Evolutionary conservation across 2,888 invertebrate species (phyloP), one percentile per base, ranked within the genome.

Genomic region (Candidula unifasciata): DNA sequence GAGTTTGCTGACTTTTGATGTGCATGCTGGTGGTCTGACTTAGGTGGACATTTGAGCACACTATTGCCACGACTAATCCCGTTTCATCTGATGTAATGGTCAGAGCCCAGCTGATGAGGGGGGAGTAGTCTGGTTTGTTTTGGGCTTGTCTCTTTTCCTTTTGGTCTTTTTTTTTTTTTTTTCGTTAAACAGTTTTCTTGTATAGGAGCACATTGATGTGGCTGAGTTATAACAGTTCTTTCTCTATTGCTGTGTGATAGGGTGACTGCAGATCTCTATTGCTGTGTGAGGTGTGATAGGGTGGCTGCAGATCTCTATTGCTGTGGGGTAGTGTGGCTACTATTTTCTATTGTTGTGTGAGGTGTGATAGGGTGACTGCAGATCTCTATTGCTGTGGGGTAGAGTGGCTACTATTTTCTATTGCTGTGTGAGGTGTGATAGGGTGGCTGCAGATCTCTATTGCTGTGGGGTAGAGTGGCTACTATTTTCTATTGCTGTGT

Each of bases 1-100:
- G 99, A 99, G 95, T 99, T 99, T 95, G 98, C 98, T 90, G 99
- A 99, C 95, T 99, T 99, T 88, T 92, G 90, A 90, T 83, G 69
- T 77, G 35, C 79, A 37, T 37, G 33, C n/a, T n/a, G 21, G 8
- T 54, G 27, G 27, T 57, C 16, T 54, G 68, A 66, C 33, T 35
- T 60, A 57, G 27, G 13, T n/a, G n/a, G 71, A 80, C 71, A 80
- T 8, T 80, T 68, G 57, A 57, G 71, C 57, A 69, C 57, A 71
- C 71, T 54, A 71, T 69, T 64, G 33, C 80, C 35, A 54, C 8
- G 54, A 80, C 80, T 57, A 69, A 30, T 57, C 27, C 57, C 27
- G 37, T 66, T 74, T 54, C 54, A 54, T 74, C 54, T 30, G 54
- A 74, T 54, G 30, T 74, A 74, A 54, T 74, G 30, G 30, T 54